Conservation (phyloP, 2,888 invertebrate genomes). For the Drosophila robusta region DNA sequence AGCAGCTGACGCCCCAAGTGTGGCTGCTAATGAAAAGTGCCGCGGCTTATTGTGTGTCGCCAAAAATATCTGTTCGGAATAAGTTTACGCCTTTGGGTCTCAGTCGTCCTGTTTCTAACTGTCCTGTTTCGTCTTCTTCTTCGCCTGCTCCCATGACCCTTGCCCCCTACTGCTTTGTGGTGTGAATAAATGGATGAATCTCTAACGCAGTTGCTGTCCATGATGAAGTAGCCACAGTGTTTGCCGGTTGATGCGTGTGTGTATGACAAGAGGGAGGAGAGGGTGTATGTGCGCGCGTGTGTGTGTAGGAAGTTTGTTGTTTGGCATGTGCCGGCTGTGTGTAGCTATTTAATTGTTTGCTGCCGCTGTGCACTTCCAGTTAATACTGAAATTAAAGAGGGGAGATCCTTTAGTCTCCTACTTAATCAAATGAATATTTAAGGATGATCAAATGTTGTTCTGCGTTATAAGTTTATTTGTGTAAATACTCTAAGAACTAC, state of each 20-base stretch:
- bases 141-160: background rate
- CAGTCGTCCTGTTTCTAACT: slow-evolving; percentile 22
- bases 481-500: too few relatives aligned
- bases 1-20: slow-evolving; percentile 53
- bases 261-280: too few relatives aligned
- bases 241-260: slow-evolving; percentile 7
- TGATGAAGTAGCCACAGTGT: slow-evolving; percentile 37
- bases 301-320: slow-evolving; percentile 35
- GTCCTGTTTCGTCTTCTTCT: slow-evolving; percentile 5
- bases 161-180: slow-evolving; percentile 19
- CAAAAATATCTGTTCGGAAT: slow-evolving; percentile 39
- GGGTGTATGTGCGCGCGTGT: slow-evolving; percentile 1
- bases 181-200: slow-evolving; percentile 66
- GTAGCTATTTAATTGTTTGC: slow-evolving; percentile 47
- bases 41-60: slow-evolving; percentile 50
- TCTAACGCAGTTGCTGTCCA: slow-evolving; percentile 45
- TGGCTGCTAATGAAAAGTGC: slow-evolving; percentile 77
- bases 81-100: slow-evolving; percentile 26
- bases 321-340: slow-evolving; percentile 42
- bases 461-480: background rate
- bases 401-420: slow-evolving; percentile 6
- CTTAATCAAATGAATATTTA: slow-evolving; percentile 10
- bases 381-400: slow-evolving; percentile 13
- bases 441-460: background rate
- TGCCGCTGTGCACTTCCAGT: slow-evolving; percentile 39